Conservation (phyloP, 2,797 vertebrate species). For the Syngnathus rostellatus region DNA sequence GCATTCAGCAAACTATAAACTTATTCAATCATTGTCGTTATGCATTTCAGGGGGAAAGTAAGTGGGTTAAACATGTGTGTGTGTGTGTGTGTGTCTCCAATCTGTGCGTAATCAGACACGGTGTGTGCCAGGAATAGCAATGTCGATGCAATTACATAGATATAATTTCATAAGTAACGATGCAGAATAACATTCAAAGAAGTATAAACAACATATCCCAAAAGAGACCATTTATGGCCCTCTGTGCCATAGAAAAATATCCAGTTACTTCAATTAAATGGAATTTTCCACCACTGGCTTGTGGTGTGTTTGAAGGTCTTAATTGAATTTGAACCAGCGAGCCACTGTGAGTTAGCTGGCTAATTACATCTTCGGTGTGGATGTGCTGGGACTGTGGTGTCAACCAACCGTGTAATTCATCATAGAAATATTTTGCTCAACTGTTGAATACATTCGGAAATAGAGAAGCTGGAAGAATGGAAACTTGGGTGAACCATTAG, state of each 20-base stretch:
- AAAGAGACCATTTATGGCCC: slow-evolving; percentile 46
- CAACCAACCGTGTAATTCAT: slow-evolving; percentile 35
- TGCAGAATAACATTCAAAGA: slow-evolving; percentile 57
- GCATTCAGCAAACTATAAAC: slow-evolving; percentile 23
- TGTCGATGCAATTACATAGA: slow-evolving; percentile 62
- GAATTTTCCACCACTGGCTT: slow-evolving; percentile 64
- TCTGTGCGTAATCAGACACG: slow-evolving; percentile 14
- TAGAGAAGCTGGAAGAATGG: not conserved
- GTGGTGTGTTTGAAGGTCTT: slow-evolving; percentile 53
- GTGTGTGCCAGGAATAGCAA: slow-evolving; percentile 40
- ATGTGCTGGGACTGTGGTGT: slow-evolving; percentile 4
- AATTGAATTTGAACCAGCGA: slow-evolving; percentile 59
- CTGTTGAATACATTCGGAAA: no score
- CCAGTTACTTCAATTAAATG: slow-evolving; percentile 67
- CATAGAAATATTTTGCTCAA: no score
- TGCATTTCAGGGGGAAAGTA: slow-evolving; percentile 13
- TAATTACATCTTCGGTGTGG: slow-evolving; percentile 39
- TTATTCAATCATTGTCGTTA: slow-evolving; percentile 23
- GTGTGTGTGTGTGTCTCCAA: slow-evolving; percentile 12
- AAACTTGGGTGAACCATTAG: not conserved
- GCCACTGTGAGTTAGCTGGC: slow-evolving; percentile 48
- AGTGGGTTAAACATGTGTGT: slow-evolving; percentile 2
- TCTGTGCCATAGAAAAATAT: slow-evolving; percentile 12
- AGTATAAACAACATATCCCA: slow-evolving; percentile 51
- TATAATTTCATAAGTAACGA: slow-evolving; percentile 54